Evolutionary conservation across 2,888 invertebrate genomes (phyloP).

Genomic region (Venusia cambrica): DNA sequence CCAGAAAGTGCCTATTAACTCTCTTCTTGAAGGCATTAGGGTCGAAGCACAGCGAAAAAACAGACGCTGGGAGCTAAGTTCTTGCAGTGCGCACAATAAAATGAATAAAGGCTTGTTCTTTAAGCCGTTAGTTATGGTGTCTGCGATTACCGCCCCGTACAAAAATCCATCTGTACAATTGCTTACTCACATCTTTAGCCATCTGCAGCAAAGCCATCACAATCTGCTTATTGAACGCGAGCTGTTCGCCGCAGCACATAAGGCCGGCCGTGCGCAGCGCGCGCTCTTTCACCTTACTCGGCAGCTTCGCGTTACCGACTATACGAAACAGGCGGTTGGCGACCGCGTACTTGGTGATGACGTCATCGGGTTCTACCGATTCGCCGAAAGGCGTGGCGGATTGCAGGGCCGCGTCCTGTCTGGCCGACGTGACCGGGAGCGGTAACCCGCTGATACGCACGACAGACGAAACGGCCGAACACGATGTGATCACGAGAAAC

Average conservation of each 20-base stretch:
- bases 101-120: no score
- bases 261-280: constrained; percentile 89
- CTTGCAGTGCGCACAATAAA: no score
- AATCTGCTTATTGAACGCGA: constrained; percentile 86
- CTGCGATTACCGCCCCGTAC: no score
- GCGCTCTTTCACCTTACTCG: constrained; percentile 88
- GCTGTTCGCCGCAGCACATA: constrained; percentile 90
- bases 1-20: no score
- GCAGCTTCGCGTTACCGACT: constrained; percentile 85
- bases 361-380: constrained; percentile 42
- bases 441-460: constrained; percentile 86
- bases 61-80: no score
- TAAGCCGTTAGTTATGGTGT: no score
- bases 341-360: constrained; percentile 84
- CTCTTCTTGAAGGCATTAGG: no score
- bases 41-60: no score
- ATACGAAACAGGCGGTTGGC: constrained; percentile 86
- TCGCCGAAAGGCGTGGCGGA: constrained; percentile 62
- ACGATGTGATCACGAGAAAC: constrained; percentile 84
- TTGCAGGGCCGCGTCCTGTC: constrained; percentile 56
- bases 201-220: constrained; percentile 88
- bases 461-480: constrained; percentile 86
- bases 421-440: constrained; percentile 68
- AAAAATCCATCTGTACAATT: not conserved
- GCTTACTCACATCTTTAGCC: constrained; percentile 86